phyloP scores from a whole-genome alignment of 2,797 vertebrate genomes.

The Etheostoma perlongum region DNA sequence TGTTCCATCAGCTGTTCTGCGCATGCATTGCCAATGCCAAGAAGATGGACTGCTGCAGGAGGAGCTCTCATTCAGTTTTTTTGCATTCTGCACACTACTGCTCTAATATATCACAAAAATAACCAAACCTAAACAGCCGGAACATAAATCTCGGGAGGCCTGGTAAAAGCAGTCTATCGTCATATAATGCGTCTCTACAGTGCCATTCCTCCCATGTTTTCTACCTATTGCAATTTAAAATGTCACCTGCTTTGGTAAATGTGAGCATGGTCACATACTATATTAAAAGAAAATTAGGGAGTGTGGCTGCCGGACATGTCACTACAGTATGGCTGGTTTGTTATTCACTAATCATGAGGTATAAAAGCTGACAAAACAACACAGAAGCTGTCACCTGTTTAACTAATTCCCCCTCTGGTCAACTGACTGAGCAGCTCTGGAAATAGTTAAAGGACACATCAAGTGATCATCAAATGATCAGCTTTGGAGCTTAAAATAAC shows the following conservation, averaged over 20 bases:
- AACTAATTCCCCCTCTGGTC: neutral
- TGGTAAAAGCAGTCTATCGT: neutral
- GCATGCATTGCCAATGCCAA: no score
- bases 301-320: neutral
- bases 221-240: neutral
- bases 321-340: rapidly evolving
- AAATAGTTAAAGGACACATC: neutral
- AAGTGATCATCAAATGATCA: neutral
- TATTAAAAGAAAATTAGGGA: neutral
- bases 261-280: slow-evolving; percentile 12
- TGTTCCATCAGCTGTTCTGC: no score
- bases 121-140: neutral
- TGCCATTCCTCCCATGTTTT: neutral
- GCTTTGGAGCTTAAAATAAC: neutral
- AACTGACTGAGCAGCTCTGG: neutral
- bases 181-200: neutral
- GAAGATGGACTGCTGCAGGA: no score
- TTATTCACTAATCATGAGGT: slow-evolving; percentile 9
- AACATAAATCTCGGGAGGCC: neutral
- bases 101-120: neutral
- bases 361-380: neutral
- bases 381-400: neutral
- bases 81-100: no score
- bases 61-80: no score
- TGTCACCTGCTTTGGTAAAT: neutral